Conservation (phyloP, 2,113 vertebrate species). For the Oostethus manadensis region DNA sequence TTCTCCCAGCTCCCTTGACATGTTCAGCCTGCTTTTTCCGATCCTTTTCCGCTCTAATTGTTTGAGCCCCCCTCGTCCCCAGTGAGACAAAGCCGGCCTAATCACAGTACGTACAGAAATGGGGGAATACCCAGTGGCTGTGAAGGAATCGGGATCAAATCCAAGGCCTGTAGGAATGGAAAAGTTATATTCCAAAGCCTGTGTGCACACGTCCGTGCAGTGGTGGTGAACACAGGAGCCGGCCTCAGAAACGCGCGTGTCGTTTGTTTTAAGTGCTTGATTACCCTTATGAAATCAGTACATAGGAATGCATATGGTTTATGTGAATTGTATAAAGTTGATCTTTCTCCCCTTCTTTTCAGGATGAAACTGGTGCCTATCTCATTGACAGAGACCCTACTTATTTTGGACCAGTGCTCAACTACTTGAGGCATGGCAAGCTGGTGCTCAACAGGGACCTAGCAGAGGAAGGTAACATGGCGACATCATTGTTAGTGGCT, state of each 20-base stretch:
- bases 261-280: slow-evolving; percentile 12
- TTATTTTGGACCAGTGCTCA: slow-evolving; percentile 95
- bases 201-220: slow-evolving; percentile 18
- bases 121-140: slow-evolving; percentile 61
- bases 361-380: slow-evolving; percentile 98
- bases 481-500: not conserved
- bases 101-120: slow-evolving; percentile 59
- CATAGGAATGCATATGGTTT: not conserved
- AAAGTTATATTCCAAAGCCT: slow-evolving; percentile 33
- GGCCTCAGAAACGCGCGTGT: slow-evolving; percentile 30
- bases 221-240: slow-evolving; percentile 30
- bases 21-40: slow-evolving; percentile 37
- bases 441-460: slow-evolving; percentile 96
- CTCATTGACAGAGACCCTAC: slow-evolving; percentile 96
- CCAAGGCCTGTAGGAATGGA: slow-evolving; percentile 49
- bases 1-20: slow-evolving; percentile 38
- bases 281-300: not conserved
- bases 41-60: slow-evolving; percentile 69
- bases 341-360: slow-evolving; percentile 16
- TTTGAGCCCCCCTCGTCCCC: slow-evolving; percentile 36
- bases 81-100: slow-evolving; percentile 46
- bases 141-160: slow-evolving; percentile 52
- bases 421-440: slow-evolving; percentile 96
- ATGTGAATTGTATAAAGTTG: not conserved
- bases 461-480: slow-evolving; percentile 87